Evolutionary conservation across 2,888 invertebrate species (phyloP).

Genomic region (Leptothorax acervorum): DNA sequence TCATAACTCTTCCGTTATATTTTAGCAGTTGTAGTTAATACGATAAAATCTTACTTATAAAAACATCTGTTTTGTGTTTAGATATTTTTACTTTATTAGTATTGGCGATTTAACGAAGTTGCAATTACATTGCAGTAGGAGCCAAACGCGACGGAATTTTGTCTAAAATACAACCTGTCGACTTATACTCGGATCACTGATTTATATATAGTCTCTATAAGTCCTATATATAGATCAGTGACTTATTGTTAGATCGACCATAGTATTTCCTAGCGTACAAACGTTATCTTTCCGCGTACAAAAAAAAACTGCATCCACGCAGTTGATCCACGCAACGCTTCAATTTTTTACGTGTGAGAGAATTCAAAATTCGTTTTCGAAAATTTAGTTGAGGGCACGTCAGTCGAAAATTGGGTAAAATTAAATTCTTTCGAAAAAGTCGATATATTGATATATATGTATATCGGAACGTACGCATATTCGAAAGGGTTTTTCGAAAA

Average conservation of each 20-base stretch:
- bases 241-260: background rate
- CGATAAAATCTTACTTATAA: background rate
- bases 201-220: too few species aligned
- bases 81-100: background rate
- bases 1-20: too few species aligned
- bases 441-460: background rate
- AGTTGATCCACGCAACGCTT: background rate
- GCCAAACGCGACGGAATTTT: slow-evolving; percentile 5
- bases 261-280: slow-evolving; percentile 2
- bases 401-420: slow-evolving; percentile 28
- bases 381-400: slow-evolving; percentile 6
- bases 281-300: background rate
- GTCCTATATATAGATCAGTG: too few species aligned
- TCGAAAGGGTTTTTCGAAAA: background rate
- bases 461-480: background rate
- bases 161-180: slow-evolving; percentile 22
- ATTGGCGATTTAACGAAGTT: background rate
- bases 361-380: slow-evolving; percentile 17
- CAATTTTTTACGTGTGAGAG: background rate
- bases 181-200: slow-evolving; percentile 8
- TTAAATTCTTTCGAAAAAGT: slow-evolving; percentile 3
- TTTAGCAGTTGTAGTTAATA: background rate
- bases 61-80: background rate
- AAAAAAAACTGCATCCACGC: background rate
- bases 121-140: background rate